Evolutionary conservation across 2,113 vertebrate genomes (phyloP).

Genomic region (Hylia prasina): DNA sequence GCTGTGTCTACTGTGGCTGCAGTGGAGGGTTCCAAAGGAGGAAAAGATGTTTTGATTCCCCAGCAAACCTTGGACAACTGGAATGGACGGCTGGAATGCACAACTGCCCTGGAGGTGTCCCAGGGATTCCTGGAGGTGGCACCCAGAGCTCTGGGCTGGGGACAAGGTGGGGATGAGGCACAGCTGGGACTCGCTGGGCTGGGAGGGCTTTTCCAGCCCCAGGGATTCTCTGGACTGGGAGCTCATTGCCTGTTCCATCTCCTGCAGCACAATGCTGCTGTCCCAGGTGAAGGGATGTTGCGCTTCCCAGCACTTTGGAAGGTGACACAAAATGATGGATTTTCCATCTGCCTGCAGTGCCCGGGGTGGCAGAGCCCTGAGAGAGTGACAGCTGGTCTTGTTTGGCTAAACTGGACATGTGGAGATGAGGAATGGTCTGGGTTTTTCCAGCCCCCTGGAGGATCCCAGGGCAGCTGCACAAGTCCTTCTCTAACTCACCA

Average conservation of each 20-base stretch:
- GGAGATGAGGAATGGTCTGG: neutral
- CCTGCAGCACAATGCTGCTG: rapidly evolving
- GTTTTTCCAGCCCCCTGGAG: rapidly evolving
- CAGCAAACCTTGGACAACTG: neutral
- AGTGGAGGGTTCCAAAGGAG: neutral
- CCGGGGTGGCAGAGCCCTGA: neutral
- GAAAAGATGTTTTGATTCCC: neutral
- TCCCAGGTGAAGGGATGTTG: neutral
- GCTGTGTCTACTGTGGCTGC: rapidly evolving
- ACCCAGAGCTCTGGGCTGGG: neutral
- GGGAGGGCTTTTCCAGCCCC: neutral
- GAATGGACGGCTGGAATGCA: too few species aligned
- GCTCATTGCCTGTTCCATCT: neutral
- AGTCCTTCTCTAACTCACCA: rapidly evolving
- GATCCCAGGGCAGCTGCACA: neutral
- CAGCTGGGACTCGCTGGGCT: rapidly evolving
- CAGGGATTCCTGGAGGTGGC: rapidly evolving
- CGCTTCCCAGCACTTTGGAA: neutral
- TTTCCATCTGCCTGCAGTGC: neutral
- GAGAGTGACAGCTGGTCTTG: neutral
- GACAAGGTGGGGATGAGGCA: rapidly evolving
- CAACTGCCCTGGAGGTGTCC: neutral
- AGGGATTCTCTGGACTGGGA: neutral
- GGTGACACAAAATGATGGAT: neutral
- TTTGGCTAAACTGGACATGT: neutral